Percentiles rank a stretch among this genome's conserved stretches.
These are phyloP conservation scores for Sarcophaga subvicina DNA, from an alignment of 2,888 invertebrate genomes.

Conservation along the genomic window DNA sequence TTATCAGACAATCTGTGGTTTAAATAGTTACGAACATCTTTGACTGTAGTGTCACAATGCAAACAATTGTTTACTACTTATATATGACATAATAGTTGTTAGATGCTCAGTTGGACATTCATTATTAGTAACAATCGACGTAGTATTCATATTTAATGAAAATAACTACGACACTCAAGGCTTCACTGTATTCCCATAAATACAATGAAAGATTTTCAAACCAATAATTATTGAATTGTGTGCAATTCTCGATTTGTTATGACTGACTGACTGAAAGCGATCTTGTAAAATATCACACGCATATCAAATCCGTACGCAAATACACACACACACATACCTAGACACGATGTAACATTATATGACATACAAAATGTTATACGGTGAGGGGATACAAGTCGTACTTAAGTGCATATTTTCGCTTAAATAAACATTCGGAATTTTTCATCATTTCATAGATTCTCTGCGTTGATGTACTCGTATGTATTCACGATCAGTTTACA, in stretches of 20 bases:
- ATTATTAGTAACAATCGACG: no score
- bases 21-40: no score
- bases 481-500: constrained; percentile 18
- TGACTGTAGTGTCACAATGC: no score
- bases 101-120: no score
- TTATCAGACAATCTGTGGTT: no score
- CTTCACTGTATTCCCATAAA: background rate
- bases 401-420: constrained; percentile 7
- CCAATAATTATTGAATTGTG: constrained; percentile 30
- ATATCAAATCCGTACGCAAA: constrained; percentile 45
- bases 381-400: constrained; percentile 16
- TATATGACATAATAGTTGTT: no score
- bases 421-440: constrained; percentile 47
- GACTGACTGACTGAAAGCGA: constrained; percentile 44
- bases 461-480: background rate
- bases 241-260: constrained; percentile 18
- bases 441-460: constrained; percentile 8
- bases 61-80: no score
- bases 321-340: background rate
- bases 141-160: background rate
- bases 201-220: background rate
- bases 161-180: background rate
- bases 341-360: background rate
- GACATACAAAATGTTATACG: constrained; percentile 5
- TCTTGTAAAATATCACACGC: constrained; percentile 63